Base-by-base conservation (phyloP, 2,888 invertebrate genomes). In the Ophion obscuratus region DNA sequence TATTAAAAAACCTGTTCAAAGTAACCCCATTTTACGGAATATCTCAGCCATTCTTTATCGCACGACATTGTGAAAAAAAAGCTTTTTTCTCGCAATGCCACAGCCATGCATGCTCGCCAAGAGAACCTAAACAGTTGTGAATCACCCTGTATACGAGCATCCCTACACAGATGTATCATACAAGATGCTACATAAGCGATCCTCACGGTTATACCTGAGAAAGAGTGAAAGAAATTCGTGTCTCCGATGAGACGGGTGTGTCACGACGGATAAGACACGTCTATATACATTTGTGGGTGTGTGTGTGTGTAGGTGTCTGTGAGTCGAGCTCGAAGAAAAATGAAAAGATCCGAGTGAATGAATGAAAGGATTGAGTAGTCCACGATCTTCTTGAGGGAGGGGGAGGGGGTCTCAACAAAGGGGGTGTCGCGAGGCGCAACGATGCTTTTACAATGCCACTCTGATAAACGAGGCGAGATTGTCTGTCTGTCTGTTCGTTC, bases 381-480 rank as follows among this genome's bases (percentile, higher is more conserved):
- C 89, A 88, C 89, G 89, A 89, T 89, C 90, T 87, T 89, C 89
- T 67, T 88, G 89, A 36, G 44, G 74, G 47, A 57, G 62, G 14
- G 27, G 14, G 27, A 0, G 74, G 74, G 74, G 59, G 74, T 40
- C 61, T 88, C 91, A 92, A 93, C 93, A 93, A 93, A 92, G 90
- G 90, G 92, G 91, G 91, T 92, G 93, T 92, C 93, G 92, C 92
- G 90, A 89, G 89, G 89, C 89, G 89, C 90, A 91, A 90, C 91
- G 92, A 92, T 92, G 90, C 88, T 89, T 89, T 89, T 87, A 93
- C 93, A 92, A 93, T 93, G 90, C 92, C 89, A 88, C 89, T 90
- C 93, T 93, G 93, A 93, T 93, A 93, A 93, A 93, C 93, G 93
- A 93, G 92, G 91, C 90, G 91, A 93, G 92, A 93, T 93, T 93